Base-by-base conservation (phyloP, 1,140 invertebrate species). In the Brachionus rotundiformis region DNA sequence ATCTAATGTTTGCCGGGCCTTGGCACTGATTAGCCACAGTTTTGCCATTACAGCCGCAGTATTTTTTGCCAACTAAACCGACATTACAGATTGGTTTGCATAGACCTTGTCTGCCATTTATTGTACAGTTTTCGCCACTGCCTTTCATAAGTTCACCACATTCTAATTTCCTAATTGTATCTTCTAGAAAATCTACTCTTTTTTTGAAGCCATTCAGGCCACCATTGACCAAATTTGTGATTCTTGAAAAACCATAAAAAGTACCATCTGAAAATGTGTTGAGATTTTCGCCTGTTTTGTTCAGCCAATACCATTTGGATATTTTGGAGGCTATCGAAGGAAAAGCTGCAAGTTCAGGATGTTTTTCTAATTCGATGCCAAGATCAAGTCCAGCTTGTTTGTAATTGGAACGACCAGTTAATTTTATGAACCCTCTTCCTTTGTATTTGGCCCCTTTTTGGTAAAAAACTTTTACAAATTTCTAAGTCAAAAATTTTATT, bases 321-420 rank as follows among this genome's bases (percentile, higher is more conserved):
- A 36, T 31, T n/a, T 33, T 31, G n/a, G 33, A 68, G 5, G 29
- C 63, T 33, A 68, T 36, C 27, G 63, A 29, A 13, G 63, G 63
- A 33, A 36, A 33, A 10, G 25, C 27, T 19, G 33, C 63, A 7
- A 33, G 19, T n/a, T 68, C 63, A n/a, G 63, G 63, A 6, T 36
- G 3, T 0, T 31, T 33, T 36, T 68, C 63, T 33, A 68, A 36
- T 3, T 68, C 63, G 6, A 68, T 31, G 7, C 27, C 27, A 36
- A 68, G 29, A 33, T 31, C 25, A 16, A 3, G 1, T 11, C 63
- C 63, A 16, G 29, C 63, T 33, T n/a, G 7, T 31, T 36, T 13
- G 10, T 68, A 68, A 31, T 68, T 68, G 33, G 63, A 31, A 8
- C 63, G 63, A 36, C 63, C 63, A 19, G 63, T 68, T 13, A 68